A percentile compares a stretch with the other conserved stretches of the same genome.
Evolutionary conservation across 2,888 invertebrate species (phyloP).

Genomic region (Metalampra italica): DNA sequence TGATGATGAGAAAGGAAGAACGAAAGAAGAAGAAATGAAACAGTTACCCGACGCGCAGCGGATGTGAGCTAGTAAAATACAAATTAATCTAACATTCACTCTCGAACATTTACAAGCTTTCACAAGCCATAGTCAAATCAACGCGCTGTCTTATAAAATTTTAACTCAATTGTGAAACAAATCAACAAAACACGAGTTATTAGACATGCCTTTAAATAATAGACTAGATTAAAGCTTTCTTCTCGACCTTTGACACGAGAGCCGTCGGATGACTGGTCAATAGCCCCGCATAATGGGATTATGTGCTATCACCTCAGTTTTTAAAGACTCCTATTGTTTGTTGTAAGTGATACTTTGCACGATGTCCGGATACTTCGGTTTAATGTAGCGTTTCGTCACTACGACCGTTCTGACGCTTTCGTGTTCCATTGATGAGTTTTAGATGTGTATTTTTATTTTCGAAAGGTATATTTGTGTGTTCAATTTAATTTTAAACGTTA

Average conservation of each 20-base stretch:
- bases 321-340: constrained; percentile 64
- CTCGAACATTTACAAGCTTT: constrained; percentile 1
- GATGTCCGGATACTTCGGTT: constrained; percentile 18
- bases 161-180: constrained; percentile 8
- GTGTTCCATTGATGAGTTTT: not conserved
- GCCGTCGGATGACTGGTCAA: constrained; percentile 57
- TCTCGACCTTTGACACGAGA: constrained; percentile 44
- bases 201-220: constrained; percentile 51
- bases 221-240: constrained; percentile 58
- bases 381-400: constrained; percentile 9
- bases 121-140: not conserved
- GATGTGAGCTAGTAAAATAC: not conserved
- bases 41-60: too few species aligned
- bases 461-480: too few species aligned
- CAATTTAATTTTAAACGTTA: too few species aligned
- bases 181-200: constrained; percentile 6
- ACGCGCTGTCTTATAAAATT: not conserved
- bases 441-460: too few species aligned
- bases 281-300: constrained; percentile 45
- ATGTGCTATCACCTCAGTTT: constrained; percentile 17
- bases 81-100: not conserved
- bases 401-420: not conserved
- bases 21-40: too few species aligned
- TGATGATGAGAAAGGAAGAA: too few species aligned
- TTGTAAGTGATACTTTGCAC: constrained; percentile 54